Base-by-base conservation (phyloP, 2,797 vertebrate species). In the Taeniopygia guttata region DNA sequence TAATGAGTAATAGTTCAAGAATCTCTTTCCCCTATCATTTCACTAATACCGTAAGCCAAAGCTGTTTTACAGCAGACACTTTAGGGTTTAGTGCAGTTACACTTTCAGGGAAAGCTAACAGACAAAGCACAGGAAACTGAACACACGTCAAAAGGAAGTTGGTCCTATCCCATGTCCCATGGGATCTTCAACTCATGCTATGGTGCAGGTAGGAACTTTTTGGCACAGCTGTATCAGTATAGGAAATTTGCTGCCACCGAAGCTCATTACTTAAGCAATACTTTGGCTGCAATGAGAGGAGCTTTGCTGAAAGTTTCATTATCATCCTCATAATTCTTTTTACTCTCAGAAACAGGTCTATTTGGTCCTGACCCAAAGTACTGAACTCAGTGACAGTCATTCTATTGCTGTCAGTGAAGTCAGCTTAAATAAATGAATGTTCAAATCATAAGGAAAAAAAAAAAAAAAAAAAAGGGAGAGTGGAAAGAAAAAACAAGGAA, bases 1-100 rank as follows among this genome's bases (percentile, higher is more conserved):
- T 87, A 77, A 82, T 89, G 78, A 90, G 64, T 72, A 94, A 87
- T 66, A 74, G 55, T 48, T 84, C 54, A 86, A 90, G 51, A 90
- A 90, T 88, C 38, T 66, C 34, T 52, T 42, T 78, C 43, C 79
- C 48, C 62, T 89, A 23, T 90, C 27, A 56, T 76, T 95, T 89
- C 63, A 56, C 36, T 79, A 52, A 45, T 48, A 69, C 29, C 51
- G 80, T 75, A 69, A 93, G 29, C 40, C 84, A 88, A 87, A 88
- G 10, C 25, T 84, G 1, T 49, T 73, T 84, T 69, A 83, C 70
- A 64, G 45, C 67, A 63, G 16, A 56, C 34, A 19, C 25, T 68
- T 49, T 29, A 84, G 56, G 34, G 14, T 87, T 88, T 69, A 66
- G 46, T 56, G 26, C 32, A 79, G 16, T 63, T 79, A 42, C 2